Evolutionary conservation across 2,113 vertebrate species (phyloP).

Genomic region (Hemiprocne comata): DNA sequence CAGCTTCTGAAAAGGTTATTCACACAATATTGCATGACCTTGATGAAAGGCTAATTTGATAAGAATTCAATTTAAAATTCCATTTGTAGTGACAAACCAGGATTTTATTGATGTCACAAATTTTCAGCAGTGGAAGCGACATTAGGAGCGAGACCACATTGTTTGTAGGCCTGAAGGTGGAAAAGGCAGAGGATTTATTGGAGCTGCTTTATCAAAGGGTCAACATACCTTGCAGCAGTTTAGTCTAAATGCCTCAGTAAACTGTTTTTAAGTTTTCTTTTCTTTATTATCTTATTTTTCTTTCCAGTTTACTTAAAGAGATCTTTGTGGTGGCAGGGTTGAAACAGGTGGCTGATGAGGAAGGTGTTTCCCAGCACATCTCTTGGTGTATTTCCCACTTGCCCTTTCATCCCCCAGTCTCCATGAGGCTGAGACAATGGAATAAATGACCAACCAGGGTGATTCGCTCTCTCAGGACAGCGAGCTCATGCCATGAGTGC

Average conservation of each 20-base stretch:
- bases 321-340: not conserved
- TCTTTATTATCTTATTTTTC: conserved; percentile 4
- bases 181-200: not conserved
- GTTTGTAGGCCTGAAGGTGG: not conserved
- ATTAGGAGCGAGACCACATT: not conserved
- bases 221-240: not conserved
- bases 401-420: not conserved
- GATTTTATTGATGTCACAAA: conserved; percentile 60
- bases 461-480: rapidly evolving
- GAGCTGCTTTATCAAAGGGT: not conserved
- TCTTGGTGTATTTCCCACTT: not conserved
- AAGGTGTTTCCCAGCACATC: not conserved
- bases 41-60: conserved; percentile 72
- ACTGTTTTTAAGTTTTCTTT: not conserved
- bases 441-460: not conserved
- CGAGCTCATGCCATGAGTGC: rapidly evolving
- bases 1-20: conserved; percentile 59
- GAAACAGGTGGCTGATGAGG: not conserved
- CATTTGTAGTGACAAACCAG: conserved; percentile 56
- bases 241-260: not conserved
- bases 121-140: not conserved
- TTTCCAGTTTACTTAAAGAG: not conserved
- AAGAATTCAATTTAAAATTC: conserved; percentile 71
- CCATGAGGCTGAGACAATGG: not conserved
- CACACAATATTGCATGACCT: conserved; percentile 37